Evolutionary conservation across 2,113 vertebrate genomes (phyloP).

Genomic region (Axis porcinus): DNA sequence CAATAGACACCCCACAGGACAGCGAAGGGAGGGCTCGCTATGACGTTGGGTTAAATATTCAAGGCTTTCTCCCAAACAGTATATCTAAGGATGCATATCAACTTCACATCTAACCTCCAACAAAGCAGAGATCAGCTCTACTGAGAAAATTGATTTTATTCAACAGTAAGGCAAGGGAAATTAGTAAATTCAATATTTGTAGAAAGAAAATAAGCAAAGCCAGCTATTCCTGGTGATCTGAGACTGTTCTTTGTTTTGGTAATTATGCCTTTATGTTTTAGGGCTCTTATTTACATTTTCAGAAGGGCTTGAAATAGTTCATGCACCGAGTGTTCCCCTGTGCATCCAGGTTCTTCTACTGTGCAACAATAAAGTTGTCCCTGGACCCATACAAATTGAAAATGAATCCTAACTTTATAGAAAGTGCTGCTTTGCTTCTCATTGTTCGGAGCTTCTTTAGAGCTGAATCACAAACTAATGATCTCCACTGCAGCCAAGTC

Average conservation of each 20-base stretch:
- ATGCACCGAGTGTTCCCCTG: slow-evolving; percentile 57
- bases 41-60: slow-evolving; percentile 81
- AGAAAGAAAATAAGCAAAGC: slow-evolving; percentile 85
- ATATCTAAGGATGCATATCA: slow-evolving; percentile 80
- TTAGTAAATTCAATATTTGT: slow-evolving; percentile 89
- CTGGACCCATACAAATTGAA: slow-evolving; percentile 75
- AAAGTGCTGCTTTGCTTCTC: slow-evolving; percentile 56
- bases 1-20: slow-evolving; percentile 60
- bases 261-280: slow-evolving; percentile 84
- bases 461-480: slow-evolving; percentile 68
- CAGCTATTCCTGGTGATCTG: slow-evolving; percentile 81
- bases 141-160: slow-evolving; percentile 87
- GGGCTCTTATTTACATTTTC: slow-evolving; percentile 80
- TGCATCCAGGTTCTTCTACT: slow-evolving; percentile 64
- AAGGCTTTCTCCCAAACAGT: slow-evolving; percentile 79
- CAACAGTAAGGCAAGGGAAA: slow-evolving; percentile 84
- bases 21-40: slow-evolving; percentile 53
- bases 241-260: slow-evolving; percentile 86
- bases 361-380: slow-evolving; percentile 67
- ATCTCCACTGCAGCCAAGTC: slow-evolving; percentile 60
- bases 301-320: slow-evolving; percentile 76
- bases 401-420: slow-evolving; percentile 72
- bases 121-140: slow-evolving; percentile 83
- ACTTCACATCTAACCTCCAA: slow-evolving; percentile 84
- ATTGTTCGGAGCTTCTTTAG: slow-evolving; percentile 66